Evolutionary conservation across 2,888 invertebrate genomes (phyloP).

Genomic region (Thysanoteuthis rhombus): DNA sequence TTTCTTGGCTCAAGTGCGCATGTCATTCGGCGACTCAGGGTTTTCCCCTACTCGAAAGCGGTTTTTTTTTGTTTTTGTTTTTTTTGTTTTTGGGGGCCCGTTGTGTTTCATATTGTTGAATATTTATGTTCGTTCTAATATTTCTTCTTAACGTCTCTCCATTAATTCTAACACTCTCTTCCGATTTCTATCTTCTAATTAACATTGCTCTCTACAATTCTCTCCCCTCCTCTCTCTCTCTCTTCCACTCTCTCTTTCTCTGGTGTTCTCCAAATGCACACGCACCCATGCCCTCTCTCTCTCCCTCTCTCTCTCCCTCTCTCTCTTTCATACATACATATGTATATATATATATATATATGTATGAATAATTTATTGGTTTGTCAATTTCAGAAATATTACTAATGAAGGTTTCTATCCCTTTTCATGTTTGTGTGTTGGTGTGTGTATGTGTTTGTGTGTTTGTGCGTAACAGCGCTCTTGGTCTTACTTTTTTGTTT

Average conservation of each 20-base stretch:
- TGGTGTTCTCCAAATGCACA: neutral
- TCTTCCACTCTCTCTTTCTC: neutral
- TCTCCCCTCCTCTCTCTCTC: rapidly evolving
- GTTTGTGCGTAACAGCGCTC: too few relatives aligned
- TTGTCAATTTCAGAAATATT: too few relatives aligned
- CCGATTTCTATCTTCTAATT: neutral
- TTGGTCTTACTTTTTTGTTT: too few relatives aligned
- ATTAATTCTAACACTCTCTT: neutral
- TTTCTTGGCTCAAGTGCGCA: neutral
- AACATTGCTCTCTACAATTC: neutral
- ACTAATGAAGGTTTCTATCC: too few relatives aligned
- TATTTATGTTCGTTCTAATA: neutral
- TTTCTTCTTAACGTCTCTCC: neutral
- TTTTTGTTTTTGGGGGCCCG: neutral
- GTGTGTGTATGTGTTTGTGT: too few relatives aligned
- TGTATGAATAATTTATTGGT: too few relatives aligned
- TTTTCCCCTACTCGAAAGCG: neutral
- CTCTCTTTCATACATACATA: too few relatives aligned
- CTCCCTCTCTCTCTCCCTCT: neutral
- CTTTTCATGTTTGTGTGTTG: too few relatives aligned
- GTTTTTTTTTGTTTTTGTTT: neutral
- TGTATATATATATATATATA: too few relatives aligned
- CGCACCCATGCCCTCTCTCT: neutral
- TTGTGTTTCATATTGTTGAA: neutral
- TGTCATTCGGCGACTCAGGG: neutral